Conservation (phyloP, 1,140 invertebrate genomes). For the Drosophila repleta region DNA sequence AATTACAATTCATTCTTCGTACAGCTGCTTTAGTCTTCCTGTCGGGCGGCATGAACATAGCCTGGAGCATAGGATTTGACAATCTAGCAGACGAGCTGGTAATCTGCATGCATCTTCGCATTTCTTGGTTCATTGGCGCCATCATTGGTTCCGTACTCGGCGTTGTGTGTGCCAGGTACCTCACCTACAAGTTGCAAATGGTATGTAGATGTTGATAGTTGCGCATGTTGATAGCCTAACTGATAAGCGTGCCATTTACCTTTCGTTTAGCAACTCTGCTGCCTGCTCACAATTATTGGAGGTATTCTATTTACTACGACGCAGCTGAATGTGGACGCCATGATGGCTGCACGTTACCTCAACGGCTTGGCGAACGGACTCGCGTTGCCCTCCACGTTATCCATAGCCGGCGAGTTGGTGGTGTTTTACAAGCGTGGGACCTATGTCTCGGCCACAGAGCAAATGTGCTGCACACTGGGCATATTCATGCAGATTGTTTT, state of each 20-base stretch:
- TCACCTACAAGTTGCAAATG: conserved; percentile 54
- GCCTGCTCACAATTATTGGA: conserved; percentile 47
- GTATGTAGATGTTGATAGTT: conserved; percentile 20
- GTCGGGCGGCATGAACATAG: conserved; percentile 67
- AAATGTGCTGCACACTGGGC: conserved; percentile 52
- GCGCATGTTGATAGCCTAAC: neutral
- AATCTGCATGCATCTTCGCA: conserved; percentile 44
- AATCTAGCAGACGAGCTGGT: conserved; percentile 23
- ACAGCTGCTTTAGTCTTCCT: conserved; percentile 62
- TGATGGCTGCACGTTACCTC: conserved; percentile 55
- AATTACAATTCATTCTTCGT: neutral
- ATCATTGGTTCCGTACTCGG: conserved; percentile 49
- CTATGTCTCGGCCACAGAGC: conserved; percentile 46
- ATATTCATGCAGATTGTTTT: conserved; percentile 67
- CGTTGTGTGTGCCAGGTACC: conserved; percentile 15
- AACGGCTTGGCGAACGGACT: conserved; percentile 69
- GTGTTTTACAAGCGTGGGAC: conserved; percentile 65
- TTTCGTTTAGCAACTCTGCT: conserved; percentile 48
- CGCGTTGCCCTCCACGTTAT: conserved; percentile 49
- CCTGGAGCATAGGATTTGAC: conserved; percentile 69
- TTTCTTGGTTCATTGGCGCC: conserved; percentile 62
- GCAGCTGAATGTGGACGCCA: conserved; percentile 19
- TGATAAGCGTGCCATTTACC: neutral
- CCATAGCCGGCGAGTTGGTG: conserved; percentile 52
- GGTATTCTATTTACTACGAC: conserved; percentile 39